phyloP scores from a whole-genome alignment of 2,888 invertebrate genomes.

The Tolmerus cingulatus region DNA sequence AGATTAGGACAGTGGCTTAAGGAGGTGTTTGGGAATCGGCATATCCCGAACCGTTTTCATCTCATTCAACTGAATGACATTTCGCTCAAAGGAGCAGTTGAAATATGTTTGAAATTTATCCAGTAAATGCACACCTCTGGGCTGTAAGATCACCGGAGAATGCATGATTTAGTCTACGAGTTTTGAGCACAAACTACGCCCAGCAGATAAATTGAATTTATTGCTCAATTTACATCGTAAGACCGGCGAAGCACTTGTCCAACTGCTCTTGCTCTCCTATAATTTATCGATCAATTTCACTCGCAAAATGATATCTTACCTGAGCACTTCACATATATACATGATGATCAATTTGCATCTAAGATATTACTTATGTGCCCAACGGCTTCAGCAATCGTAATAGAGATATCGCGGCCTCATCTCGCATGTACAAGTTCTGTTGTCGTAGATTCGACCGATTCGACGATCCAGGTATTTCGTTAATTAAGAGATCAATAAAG shows the following conservation, averaged over 20 bases:
- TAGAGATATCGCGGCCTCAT: background rate
- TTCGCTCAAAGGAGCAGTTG: background rate
- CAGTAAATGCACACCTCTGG: conserved; percentile 15
- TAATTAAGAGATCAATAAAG: conserved; percentile 49
- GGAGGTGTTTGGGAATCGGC: background rate
- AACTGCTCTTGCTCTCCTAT: conserved; percentile 18
- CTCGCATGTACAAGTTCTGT: background rate
- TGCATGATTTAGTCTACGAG: conserved; percentile 32
- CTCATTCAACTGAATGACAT: conserved; percentile 26
- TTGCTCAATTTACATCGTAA: conserved; percentile 35
- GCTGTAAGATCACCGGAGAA: conserved; percentile 10
- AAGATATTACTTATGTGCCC: conserved; percentile 46
- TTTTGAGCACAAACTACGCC: conserved; percentile 28
- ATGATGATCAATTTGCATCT: conserved; percentile 33
- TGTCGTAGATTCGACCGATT: conserved; percentile 10
- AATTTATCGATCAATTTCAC: conserved; percentile 41
- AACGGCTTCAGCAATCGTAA: conserved; percentile 43
- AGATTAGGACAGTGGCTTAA: conserved; percentile 29
- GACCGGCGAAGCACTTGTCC: conserved; percentile 29
- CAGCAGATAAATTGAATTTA: conserved; percentile 40
- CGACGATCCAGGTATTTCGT: conserved; percentile 31
- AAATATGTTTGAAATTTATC: conserved; percentile 26
- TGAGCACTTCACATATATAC: conserved; percentile 20
- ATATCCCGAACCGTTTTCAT: background rate
- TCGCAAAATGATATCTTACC: conserved; percentile 16